phyloP scores from a whole-genome alignment of 2,888 invertebrate genomes.

The Bugulina stolonifera region DNA sequence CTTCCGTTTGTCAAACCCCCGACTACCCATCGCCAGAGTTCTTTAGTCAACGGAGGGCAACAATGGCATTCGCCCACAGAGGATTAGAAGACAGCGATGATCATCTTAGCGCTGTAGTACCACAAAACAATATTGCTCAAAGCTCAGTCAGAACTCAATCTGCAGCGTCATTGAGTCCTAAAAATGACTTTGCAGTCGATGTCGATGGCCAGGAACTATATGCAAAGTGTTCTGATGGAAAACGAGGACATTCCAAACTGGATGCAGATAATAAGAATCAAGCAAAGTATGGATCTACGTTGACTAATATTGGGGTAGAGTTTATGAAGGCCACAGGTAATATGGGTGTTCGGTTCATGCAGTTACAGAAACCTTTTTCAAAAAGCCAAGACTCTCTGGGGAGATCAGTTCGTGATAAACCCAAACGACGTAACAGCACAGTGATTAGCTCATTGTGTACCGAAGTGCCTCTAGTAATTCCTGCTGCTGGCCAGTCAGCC shows the following conservation, averaged over 20 bases:
- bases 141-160: not conserved
- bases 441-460: not conserved
- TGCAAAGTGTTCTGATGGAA: not conserved
- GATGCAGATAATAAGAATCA: not conserved
- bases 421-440: not conserved
- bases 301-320: slow-evolving; percentile 17
- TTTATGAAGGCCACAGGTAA: not conserved
- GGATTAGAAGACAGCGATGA: too few relatives aligned
- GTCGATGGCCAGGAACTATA: not conserved
- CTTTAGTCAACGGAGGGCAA: not conserved
- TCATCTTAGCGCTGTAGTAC: not conserved
- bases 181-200: not conserved
- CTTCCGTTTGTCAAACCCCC: too few relatives aligned
- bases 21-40: not conserved
- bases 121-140: not conserved
- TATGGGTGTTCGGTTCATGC: slow-evolving; percentile 5
- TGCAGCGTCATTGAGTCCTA: not conserved
- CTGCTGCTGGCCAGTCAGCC: not conserved
- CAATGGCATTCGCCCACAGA: not conserved
- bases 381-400: slow-evolving; percentile 13
- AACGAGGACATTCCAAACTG: not conserved
- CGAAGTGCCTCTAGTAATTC: not conserved
- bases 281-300: slow-evolving; percentile 6
- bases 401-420: not conserved
- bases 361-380: not conserved